Evolutionary conservation across 2,797 vertebrate genomes (phyloP), one percentile per base, ranked within the genome.

Genomic region (Thaleichthys pacificus): DNA sequence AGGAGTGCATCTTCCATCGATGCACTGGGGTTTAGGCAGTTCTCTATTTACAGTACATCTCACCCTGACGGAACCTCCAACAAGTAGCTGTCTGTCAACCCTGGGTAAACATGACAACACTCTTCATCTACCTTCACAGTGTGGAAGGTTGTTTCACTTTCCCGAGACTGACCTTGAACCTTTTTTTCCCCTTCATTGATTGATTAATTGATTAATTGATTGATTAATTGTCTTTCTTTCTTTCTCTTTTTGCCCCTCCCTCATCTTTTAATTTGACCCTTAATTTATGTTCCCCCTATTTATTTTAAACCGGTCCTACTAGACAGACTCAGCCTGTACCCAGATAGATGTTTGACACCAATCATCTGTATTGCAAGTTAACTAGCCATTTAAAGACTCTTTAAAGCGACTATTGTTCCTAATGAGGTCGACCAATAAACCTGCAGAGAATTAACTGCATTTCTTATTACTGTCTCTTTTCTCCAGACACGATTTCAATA

Each of bases 381-480:
- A 80, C 75, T 70, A 77, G 72, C 61, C 77, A 81, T 87, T 85
- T 85, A 82, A 84, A 80, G 74, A 78, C 68, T 75, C 68, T 73
- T 82, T 81, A 73, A 68, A 76, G 82, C 76, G 71, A 72, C 78
- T 82, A 76, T 80, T 84, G 81, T 80, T 65, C 65, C 77, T 81
- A 84, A 85, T 86, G 80, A 84, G 80, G 80, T 74, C 81, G 77
- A 70, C 72, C 78, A 80, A 82, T 84, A 86, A 83, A 86, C 72
- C 71, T 68, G 74, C 79, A 71, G 78, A 79, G 76, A 84, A 82
- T 86, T 84, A 83, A 84, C 78, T 75, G 79, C 79, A 67, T 77
- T 69, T 69, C 83, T 83, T 80, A 82, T 82, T 80, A 73, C 79
- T 54, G 70, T 71, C 70, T 66, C 73, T 82, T 72, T 75, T 73